Evolutionary conservation across 2,888 invertebrate genomes (phyloP), one percentile per base, ranked within the genome.

Genomic region (Microplitis manilae): DNA sequence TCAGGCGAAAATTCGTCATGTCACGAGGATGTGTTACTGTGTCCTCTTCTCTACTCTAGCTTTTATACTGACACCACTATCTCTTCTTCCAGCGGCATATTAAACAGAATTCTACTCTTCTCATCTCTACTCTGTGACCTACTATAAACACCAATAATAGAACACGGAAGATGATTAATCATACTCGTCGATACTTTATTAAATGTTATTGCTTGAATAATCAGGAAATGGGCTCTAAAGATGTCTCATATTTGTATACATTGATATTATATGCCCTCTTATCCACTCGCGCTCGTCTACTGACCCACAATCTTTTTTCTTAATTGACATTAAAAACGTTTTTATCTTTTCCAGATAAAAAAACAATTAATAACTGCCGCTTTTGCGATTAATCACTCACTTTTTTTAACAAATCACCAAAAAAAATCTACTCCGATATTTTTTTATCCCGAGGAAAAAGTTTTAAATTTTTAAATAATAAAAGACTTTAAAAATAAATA

Each of bases 301-400:
- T 69, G 50, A 73, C 61, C 73, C 76, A 72, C 77, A 69, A 73
- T 75, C 68, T 73, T 65, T 73, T 30, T 30, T 30, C 30, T 30
- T 30, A 30, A 75, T 72, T 75, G 75, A 77, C 76, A 78, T 74
- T 20, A 6, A 15, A 65, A 17, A 38, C 13, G 2, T 13, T 13
- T 50, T 50, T 50, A 50, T 50, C 50, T 50, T 50, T 50, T 50
- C 5, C 0, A 8, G 13, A 50, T 50, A 5, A 4, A 50, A 50
- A 50, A 50, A 5, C 13, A 50, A 50, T 50, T 50, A 50, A 50
- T 50, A 50, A 8, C 50, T 50, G 20, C 50, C 13, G 50, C 50
- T 2, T 20, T 50, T 13, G 50, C 5, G 50, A 9, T 50, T 50
- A 50, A 50, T 50, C 50, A 50, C 13, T 13, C 8, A 8, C 13